Evolutionary conservation across 2,888 invertebrate genomes (phyloP).

Genomic region (Lycaena phlaeas): DNA sequence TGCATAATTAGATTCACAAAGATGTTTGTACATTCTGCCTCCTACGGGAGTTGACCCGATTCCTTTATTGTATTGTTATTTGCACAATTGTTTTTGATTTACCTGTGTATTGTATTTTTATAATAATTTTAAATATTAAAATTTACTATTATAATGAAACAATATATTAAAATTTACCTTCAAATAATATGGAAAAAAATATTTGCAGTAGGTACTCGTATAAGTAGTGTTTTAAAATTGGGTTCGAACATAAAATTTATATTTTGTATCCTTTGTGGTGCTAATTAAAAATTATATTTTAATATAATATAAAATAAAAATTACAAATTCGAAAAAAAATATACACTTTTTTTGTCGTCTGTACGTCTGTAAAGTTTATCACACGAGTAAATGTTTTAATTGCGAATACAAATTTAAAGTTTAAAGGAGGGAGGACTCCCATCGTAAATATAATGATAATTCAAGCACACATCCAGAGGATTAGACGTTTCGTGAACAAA

Average conservation of each 20-base stretch:
- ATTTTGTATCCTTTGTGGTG: too few species aligned
- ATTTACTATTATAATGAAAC: too few species aligned
- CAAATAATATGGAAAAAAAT: too few species aligned
- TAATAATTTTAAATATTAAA: neutral
- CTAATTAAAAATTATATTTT: too few species aligned
- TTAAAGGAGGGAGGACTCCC: conserved; percentile 18
- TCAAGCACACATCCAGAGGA: conserved; percentile 36
- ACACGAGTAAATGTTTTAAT: conserved; percentile 7
- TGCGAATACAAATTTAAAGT: neutral
- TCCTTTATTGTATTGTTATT: conserved; percentile 32
- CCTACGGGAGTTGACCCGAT: conserved; percentile 37
- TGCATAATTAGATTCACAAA: conserved; percentile 45
- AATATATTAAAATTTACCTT: too few species aligned
- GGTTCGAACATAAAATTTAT: too few species aligned
- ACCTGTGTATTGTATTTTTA: conserved; percentile 29
- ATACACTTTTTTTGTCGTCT: too few species aligned
- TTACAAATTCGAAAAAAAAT: too few species aligned
- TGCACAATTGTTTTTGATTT: conserved; percentile 32
- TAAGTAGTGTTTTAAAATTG: too few species aligned
- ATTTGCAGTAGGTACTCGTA: too few species aligned
- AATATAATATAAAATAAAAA: too few species aligned
- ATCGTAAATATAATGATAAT: conserved; percentile 31
- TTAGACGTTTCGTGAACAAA: conserved; percentile 55
- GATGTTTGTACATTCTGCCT: conserved; percentile 43
- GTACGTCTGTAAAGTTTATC: too few species aligned